Evolutionary conservation across 2,888 invertebrate genomes (phyloP).

Genomic region (Synanthedon formicaeformis): DNA sequence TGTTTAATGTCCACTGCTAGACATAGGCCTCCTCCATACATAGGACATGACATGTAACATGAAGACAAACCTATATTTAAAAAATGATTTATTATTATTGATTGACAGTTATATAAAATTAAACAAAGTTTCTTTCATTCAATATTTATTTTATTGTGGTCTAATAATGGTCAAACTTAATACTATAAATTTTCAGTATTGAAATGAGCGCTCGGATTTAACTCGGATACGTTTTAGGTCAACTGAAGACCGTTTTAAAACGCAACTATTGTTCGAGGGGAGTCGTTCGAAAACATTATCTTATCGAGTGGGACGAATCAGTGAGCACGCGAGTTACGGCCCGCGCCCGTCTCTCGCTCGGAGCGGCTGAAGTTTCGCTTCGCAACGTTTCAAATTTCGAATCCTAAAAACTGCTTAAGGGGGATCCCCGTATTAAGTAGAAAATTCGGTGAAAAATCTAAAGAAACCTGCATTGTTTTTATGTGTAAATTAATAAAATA

Average conservation of each 20-base stretch:
- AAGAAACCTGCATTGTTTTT: too few relatives aligned
- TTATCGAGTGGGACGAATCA: constrained; percentile 59
- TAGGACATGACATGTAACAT: too few relatives aligned
- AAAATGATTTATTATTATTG: too few relatives aligned
- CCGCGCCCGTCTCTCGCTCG: constrained; percentile 3
- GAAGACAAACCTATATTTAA: too few relatives aligned
- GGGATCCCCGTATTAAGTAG: background rate
- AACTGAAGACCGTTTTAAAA: constrained; percentile 3
- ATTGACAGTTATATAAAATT: too few relatives aligned
- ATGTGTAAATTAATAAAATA: too few relatives aligned
- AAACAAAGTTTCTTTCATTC: too few relatives aligned
- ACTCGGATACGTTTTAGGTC: background rate
- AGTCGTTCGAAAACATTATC: constrained; percentile 25
- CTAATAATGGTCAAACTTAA: too few relatives aligned
- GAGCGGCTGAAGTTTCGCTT: constrained; percentile 10
- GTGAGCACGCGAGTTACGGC: constrained; percentile 57
- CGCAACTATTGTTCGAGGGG: constrained; percentile 17
- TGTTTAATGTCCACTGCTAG: too few relatives aligned
- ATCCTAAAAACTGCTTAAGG: constrained; percentile 25
- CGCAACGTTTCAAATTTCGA: constrained; percentile 23
- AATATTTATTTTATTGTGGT: too few relatives aligned
- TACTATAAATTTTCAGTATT: background rate
- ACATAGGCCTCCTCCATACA: too few relatives aligned
- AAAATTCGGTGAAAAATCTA: too few relatives aligned
- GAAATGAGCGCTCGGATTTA: background rate